Evolutionary conservation across 2,888 invertebrate genomes (phyloP).

Genomic region (Globia sparganii): DNA sequence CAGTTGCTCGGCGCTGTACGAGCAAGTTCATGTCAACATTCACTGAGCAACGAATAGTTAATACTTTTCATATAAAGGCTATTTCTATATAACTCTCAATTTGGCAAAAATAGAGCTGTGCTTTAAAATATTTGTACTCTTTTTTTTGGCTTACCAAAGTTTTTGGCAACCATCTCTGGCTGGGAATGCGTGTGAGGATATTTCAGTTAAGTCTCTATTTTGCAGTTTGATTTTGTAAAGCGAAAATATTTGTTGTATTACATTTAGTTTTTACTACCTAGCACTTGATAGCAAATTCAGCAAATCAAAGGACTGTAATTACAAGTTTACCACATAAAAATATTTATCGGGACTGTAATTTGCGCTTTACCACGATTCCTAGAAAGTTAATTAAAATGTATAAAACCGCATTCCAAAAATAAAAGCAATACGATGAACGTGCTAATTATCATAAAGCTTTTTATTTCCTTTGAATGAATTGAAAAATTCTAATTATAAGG

Average conservation of each 20-base stretch:
- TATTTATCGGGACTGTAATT: conserved; percentile 1
- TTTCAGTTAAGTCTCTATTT: conserved; percentile 4
- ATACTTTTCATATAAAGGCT: conserved; percentile 40
- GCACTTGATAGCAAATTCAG: background rate
- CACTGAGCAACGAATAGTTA: conserved; percentile 52
- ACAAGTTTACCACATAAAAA: conserved; percentile 5
- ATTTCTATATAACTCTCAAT: conserved; percentile 25
- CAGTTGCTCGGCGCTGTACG: conserved; percentile 11
- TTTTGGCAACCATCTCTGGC: conserved; percentile 41
- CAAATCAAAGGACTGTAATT: background rate
- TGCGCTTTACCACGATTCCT: background rate
- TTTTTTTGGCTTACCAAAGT: conserved; percentile 44
- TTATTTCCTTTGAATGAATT: background rate
- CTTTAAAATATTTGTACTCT: conserved; percentile 37
- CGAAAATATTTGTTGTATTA: conserved; percentile 20
- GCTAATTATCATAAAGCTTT: conserved; percentile 12
- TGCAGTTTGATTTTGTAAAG: conserved; percentile 23
- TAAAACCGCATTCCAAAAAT: conserved; percentile 2
- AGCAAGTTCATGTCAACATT: conserved; percentile 48
- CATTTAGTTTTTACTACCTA: no score
- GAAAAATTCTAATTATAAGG: conserved; percentile 28
- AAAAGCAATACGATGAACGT: background rate
- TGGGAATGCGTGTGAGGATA: conserved; percentile 18
- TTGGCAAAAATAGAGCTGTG: conserved; percentile 39
- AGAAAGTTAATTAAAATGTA: conserved; percentile 17